Base-by-base conservation (phyloP, 2,113 vertebrate species). In the Struthidea cinerea region DNA sequence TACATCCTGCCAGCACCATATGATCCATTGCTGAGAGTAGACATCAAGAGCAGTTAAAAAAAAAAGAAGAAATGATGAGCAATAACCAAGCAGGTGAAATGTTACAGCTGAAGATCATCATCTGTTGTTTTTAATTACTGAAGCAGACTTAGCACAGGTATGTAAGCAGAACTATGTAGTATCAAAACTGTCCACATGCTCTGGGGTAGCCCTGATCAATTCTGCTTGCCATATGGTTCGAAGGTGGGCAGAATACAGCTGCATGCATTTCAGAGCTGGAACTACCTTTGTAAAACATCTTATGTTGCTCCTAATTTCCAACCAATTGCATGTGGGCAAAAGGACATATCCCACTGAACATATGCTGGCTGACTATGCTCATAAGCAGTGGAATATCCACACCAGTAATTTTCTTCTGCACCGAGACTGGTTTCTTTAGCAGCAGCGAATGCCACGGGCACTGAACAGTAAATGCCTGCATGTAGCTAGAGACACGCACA, bases 21-120 rank as follows among this genome's bases (percentile, higher is more conserved):
- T 9, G 73, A 94, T 44, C 17, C 32, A 23, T 18, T 26, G 23
- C 73, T 74, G 55, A 73, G 75, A 84, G 35, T 0, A 70, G 76
- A 80, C 13, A 69, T 13, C 24, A 69, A 46, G 18, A 79, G 24
- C 26, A 70, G 57, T 39, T 50, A 20, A 44, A 78, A 39, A 47
- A 47, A 18, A 8, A 20, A 53, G 8, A 55, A 79, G 19, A 67
- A 53, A 75, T 2, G 0, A 65, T 7, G 9, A 90, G 57, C 67
- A 95, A 69, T 53, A 73, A 56, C 24, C 27, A 89, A 82, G 60
- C 23, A 61, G 61, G 88, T 88, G 59, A 96, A 88, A 76, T 2
- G 3, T 23, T 44, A 80, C 12, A 22, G n/a, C 55, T 88, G 59
- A 84, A 76, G 39, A 61, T 53, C 37, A 87, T 83, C 0, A 92